Evolutionary conservation across 2,113 vertebrate species (phyloP), one percentile per base, ranked within the genome.

Genomic region (Lagopus leucura): DNA sequence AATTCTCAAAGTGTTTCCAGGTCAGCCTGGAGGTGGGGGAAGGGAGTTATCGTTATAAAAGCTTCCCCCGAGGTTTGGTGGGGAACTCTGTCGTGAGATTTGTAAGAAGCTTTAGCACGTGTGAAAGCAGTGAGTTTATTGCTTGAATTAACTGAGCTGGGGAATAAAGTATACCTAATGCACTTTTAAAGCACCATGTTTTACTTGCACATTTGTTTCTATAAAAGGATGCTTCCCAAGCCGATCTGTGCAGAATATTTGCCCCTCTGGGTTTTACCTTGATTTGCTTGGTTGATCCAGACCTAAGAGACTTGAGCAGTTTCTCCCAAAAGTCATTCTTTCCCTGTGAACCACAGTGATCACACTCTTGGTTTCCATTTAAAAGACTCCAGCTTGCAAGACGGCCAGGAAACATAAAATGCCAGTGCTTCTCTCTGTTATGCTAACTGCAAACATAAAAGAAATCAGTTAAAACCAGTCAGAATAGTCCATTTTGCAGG

Each of bases 151-250:
- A 94, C 50, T 60, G 81, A 90, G 50, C 25, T 77, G 66, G 88
- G 47, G 61, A 91, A 90, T 77, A 84, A 94, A 88, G 82, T 91
- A 82, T 25, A 42, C 54, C 93, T 94, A 88, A 90, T 86, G 80
- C 66, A 78, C 63, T 91, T 93, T 66, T 92, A 94, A 94, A 95
- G 86, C 76, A 61, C 36, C 10, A 30, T 58, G 52, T 85, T 92
- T 92, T 86, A 82, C 70, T 92, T 86, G 15, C n/a, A 52, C 4
- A 0, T 86, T 85, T 93, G 82, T 88, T 95, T 88, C 83, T 93
- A 89, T 78, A 89, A 93, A 94, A 95, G 83, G 92, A 80, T 92
- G 82, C 50, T 92, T 94, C 94, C 70, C 81, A 82, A 92, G 88
- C 54, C 48, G 54, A 92, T 92, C 88, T 65, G 36, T 89, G 86